phyloP scores from a whole-genome alignment of 2,797 vertebrate species.

The Remorina albescens region DNA sequence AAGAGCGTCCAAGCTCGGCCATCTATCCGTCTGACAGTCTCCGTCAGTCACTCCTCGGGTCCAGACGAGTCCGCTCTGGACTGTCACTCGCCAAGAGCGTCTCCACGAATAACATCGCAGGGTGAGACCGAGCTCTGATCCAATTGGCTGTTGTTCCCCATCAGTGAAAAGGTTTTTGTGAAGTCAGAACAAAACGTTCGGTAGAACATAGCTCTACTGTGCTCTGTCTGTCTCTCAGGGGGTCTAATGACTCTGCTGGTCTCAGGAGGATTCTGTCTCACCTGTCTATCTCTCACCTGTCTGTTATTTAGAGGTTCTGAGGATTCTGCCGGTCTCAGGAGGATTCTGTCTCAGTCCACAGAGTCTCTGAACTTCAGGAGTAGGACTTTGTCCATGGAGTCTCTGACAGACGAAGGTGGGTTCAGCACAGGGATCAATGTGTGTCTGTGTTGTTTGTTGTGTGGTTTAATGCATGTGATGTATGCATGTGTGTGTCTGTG shows the following conservation, averaged over 20 bases:
- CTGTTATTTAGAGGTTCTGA: conserved; percentile 79
- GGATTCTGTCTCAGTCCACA: conserved; percentile 95
- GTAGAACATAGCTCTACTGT: too few species aligned
- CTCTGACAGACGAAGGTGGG: conserved; percentile 92
- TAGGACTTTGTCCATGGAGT: conserved; percentile 92
- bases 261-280: not conserved
- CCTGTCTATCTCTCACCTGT: not conserved
- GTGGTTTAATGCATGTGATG: not conserved
- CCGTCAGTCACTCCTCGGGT: conserved; percentile 91
- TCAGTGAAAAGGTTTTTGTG: not conserved
- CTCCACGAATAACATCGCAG: conserved; percentile 95
- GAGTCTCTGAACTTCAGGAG: conserved; percentile 94
- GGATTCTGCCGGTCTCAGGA: conserved; percentile 89
- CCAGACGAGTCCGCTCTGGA: conserved; percentile 88
- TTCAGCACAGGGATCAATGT: too few species aligned
- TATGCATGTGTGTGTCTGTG: not conserved
- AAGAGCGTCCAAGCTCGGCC: conserved; percentile 94
- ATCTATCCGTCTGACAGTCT: conserved; percentile 94
- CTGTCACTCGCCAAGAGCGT: conserved; percentile 94
- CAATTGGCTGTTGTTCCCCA: conserved; percentile 4
- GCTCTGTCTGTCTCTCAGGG: too few species aligned
- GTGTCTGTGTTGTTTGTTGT: too few species aligned
- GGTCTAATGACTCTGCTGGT: not conserved
- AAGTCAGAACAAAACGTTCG: too few species aligned
- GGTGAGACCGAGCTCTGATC: conserved; percentile 77